Conservation (phyloP, 2,797 vertebrate species). For the Poecilia gillii region DNA sequence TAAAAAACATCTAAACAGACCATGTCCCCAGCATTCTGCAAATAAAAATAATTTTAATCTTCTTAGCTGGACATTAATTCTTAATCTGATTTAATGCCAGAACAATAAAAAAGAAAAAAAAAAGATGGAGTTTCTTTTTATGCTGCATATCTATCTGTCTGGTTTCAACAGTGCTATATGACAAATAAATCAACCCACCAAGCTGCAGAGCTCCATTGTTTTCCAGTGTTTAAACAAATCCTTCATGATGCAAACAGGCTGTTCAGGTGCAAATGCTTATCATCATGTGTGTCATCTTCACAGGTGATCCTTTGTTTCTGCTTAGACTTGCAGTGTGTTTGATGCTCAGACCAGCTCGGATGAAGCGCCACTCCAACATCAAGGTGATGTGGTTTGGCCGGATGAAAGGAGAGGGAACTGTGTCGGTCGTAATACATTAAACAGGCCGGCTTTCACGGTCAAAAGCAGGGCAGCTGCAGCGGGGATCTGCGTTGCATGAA, state of each 20-base stretch:
- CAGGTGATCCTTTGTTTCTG: conserved; percentile 62
- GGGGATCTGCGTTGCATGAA: conserved; percentile 51
- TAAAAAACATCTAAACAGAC: background rate
- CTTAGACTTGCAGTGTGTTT: conserved; percentile 57
- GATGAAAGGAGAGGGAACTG: conserved; percentile 63
- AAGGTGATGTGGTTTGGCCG: conserved; percentile 53
- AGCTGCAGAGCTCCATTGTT: conserved; percentile 3
- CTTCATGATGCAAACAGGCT: conserved; percentile 55
- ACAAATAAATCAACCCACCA: conserved; percentile 19
- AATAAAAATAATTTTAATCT: background rate
- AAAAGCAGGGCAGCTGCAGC: conserved; percentile 45
- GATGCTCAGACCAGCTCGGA: conserved; percentile 50
- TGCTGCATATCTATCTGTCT: background rate
- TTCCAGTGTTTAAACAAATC: conserved; percentile 15
- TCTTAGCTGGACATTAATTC: background rate
- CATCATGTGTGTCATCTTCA: conserved; percentile 32
- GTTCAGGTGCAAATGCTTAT: conserved; percentile 24
- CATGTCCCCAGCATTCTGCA: background rate
- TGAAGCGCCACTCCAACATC: conserved; percentile 60
- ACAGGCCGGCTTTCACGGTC: conserved; percentile 60
- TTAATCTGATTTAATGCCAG: background rate
- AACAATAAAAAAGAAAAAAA: background rate
- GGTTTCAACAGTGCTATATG: no score
- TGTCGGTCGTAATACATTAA: conserved; percentile 57
- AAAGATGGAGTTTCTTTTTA: background rate